A percentile compares a stretch with the other conserved stretches of the same genome.
phyloP scores from a whole-genome alignment of 1,140 invertebrate species.

The Leptinotarsa lineolata region DNA sequence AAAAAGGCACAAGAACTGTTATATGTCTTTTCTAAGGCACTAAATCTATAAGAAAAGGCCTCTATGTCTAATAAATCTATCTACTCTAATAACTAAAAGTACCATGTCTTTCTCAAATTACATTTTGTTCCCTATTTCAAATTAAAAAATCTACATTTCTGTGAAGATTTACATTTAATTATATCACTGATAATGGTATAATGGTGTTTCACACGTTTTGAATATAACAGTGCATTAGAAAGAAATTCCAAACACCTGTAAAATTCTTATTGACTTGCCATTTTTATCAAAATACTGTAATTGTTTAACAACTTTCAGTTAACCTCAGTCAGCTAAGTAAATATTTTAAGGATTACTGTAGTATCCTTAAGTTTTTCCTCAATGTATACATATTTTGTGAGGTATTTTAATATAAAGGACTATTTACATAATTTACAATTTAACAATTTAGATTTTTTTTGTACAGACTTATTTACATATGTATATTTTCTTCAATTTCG shows the following conservation, averaged over 20 bases:
- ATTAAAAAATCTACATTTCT: conserved; percentile 22
- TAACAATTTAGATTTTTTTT: background rate
- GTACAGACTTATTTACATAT: no score
- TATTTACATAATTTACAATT: conserved; percentile 1
- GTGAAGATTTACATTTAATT: conserved; percentile 11
- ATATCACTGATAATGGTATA: conserved; percentile 14
- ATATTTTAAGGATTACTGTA: background rate
- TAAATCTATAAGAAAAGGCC: conserved; percentile 40
- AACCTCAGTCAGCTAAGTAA: conserved; percentile 9
- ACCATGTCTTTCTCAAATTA: conserved; percentile 40
- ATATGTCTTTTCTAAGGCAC: conserved; percentile 47
- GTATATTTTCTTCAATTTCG: no score
- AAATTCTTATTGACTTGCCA: no score
- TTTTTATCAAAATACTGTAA: no score
- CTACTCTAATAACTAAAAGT: conserved; percentile 30
- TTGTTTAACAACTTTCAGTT: conserved; percentile 22
- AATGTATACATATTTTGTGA: conserved; percentile 6
- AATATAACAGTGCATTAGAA: background rate
- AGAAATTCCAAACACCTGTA: background rate
- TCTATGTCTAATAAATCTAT: conserved; percentile 32
- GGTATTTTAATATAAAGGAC: conserved; percentile 15
- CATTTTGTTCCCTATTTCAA: conserved; percentile 36
- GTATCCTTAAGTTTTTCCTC: conserved; percentile 12
- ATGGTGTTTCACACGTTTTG: background rate
- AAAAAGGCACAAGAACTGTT: conserved; percentile 39